A percentile compares a stretch with the other conserved stretches of the same genome.
Conservation (phyloP, 1,140 invertebrate genomes). For the Musca domestica region DNA sequence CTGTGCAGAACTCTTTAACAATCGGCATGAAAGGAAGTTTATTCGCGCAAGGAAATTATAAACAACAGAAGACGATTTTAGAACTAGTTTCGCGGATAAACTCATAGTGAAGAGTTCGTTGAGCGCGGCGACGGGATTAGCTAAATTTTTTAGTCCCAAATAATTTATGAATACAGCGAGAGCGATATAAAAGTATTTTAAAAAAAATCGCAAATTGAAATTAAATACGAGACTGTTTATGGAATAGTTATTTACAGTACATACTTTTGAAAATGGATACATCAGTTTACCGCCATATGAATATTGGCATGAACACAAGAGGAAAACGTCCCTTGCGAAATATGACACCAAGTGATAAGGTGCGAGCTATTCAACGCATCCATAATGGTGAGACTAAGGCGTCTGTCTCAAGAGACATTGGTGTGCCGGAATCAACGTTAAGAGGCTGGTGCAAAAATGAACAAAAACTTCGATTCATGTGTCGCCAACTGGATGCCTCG, state of each 20-base stretch:
- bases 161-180: too few species aligned
- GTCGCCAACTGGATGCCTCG: conserved; percentile 59
- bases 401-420: conserved; percentile 72
- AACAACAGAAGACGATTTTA: too few species aligned
- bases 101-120: too few species aligned
- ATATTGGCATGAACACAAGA: conserved; percentile 37
- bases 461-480: conserved; percentile 67
- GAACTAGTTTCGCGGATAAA: too few species aligned
- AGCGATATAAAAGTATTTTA: too few species aligned
- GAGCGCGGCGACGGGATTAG: too few species aligned
- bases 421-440: conserved; percentile 74
- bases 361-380: conserved; percentile 70
- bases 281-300: conserved; percentile 25
- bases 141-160: too few species aligned
- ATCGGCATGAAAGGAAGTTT: conserved; percentile 28
- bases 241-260: neutral
- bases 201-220: neutral
- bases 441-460: conserved; percentile 80
- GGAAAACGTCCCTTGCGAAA: conserved; percentile 67
- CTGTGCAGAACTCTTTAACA: conserved; percentile 25
- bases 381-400: conserved; percentile 76
- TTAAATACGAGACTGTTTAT: neutral
- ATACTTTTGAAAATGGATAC: conserved; percentile 16
- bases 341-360: conserved; percentile 67
- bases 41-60: conserved; percentile 13